Conservation (phyloP, 37 sponge, comb jelly and placozoan genomes). For the Hormiphora californensis region DNA sequence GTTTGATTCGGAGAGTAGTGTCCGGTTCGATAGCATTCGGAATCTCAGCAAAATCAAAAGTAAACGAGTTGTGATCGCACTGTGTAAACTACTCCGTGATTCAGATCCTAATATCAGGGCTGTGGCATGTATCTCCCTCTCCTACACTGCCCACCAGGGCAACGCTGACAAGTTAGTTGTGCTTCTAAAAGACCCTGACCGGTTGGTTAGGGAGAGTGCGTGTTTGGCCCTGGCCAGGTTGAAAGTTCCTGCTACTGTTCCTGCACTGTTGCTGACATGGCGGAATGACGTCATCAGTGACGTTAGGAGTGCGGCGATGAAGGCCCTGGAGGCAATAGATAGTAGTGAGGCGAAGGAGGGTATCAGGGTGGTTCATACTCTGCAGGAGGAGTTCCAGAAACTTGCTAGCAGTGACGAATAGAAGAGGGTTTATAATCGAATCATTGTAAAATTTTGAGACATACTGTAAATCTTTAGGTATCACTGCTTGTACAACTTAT, state of each 20-base stretch:
- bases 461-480: too few species aligned
- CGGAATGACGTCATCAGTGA: slow-evolving; percentile 93
- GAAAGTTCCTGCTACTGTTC: slow-evolving; percentile 70
- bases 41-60: slow-evolving; percentile 82
- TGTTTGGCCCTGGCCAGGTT: slow-evolving; percentile 84
- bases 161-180: slow-evolving; percentile 59
- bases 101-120: slow-evolving; percentile 90
- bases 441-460: too few species aligned
- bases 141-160: slow-evolving; percentile 61
- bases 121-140: slow-evolving; percentile 92
- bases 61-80: slow-evolving; percentile 80
- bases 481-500: too few species aligned
- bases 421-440: too few species aligned
- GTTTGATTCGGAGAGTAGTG: slow-evolving; percentile 83
- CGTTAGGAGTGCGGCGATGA: slow-evolving; percentile 84
- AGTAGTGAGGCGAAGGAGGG: slow-evolving; percentile 76
- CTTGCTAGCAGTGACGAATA: too few species aligned
- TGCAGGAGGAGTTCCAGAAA: slow-evolving; percentile 30
- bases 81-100: slow-evolving; percentile 69
- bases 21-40: slow-evolving; percentile 84
- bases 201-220: slow-evolving; percentile 85
- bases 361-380: slow-evolving; percentile 57
- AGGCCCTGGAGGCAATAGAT: slow-evolving; percentile 80
- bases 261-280: slow-evolving; percentile 74
- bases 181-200: slow-evolving; percentile 74